A percentile compares a stretch with the other conserved stretches of the same genome.
Conservation (phyloP, 1,140 invertebrate genomes). For the Meloidogyne exigua region DNA sequence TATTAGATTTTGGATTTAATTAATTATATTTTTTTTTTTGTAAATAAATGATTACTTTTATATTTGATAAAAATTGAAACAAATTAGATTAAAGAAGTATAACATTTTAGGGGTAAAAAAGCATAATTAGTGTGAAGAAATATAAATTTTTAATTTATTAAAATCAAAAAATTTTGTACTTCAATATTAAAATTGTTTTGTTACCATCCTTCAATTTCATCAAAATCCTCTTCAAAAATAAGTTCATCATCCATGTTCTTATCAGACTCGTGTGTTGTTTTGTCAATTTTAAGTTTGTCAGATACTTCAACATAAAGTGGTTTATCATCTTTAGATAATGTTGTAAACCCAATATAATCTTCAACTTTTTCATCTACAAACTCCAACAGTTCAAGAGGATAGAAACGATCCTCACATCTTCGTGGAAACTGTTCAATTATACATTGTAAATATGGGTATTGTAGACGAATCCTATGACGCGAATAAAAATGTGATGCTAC, state of each 20-base stretch:
- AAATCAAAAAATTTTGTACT: too few relatives aligned
- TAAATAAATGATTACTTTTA: too few relatives aligned
- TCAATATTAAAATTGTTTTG: too few relatives aligned
- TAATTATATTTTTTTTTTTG: neutral
- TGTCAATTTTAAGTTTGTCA: neutral
- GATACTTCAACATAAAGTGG: neutral
- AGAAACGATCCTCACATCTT: constrained; percentile 11
- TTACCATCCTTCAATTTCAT: neutral
- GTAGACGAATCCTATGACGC: neutral
- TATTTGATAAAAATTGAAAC: too few relatives aligned
- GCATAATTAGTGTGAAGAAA: too few relatives aligned
- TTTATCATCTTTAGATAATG: neutral
- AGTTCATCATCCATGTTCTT: neutral
- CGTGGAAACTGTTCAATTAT: constrained; percentile 2
- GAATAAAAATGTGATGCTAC: neutral
- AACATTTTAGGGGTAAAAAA: too few relatives aligned
- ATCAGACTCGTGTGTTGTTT: neutral
- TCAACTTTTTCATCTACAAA: constrained; percentile 1
- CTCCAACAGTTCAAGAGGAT: neutral
- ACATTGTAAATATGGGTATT: neutral
- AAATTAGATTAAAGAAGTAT: too few relatives aligned
- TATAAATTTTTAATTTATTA: too few relatives aligned
- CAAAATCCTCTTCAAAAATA: neutral
- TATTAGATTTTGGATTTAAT: neutral
- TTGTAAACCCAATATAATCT: neutral